These are phyloP conservation scores for Brotula barbata DNA, from an alignment of 2,797 vertebrate species.

Conservation along the genomic window DNA sequence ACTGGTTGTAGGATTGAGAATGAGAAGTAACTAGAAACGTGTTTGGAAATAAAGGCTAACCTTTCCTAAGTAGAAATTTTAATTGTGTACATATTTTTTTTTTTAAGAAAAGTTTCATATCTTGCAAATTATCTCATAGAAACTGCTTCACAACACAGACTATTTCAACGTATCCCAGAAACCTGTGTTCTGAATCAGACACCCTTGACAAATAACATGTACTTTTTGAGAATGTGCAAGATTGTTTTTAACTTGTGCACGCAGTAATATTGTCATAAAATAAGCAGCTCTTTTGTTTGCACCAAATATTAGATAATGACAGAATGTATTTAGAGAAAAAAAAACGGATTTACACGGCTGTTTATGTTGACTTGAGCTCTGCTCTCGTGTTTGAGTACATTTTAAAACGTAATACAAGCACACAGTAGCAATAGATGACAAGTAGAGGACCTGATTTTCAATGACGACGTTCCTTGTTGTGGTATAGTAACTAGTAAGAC, in stretches of 20 bases:
- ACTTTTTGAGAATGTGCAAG: background rate
- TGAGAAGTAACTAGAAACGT: conserved; percentile 44
- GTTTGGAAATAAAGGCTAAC: conserved; percentile 33
- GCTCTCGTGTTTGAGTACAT: conserved; percentile 37
- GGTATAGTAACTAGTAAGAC: conserved; percentile 17
- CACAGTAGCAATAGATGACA: conserved; percentile 70
- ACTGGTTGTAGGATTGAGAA: conserved; percentile 48
- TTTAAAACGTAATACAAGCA: conserved; percentile 35
- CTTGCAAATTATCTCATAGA: conserved; percentile 32
- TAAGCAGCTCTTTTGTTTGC: conserved; percentile 41
- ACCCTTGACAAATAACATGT: conserved; percentile 3
- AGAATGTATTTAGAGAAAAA: conserved; percentile 54
- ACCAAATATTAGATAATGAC: conserved; percentile 50
- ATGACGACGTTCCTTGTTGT: conserved; percentile 35
- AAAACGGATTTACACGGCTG: conserved; percentile 42
- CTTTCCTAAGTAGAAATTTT: conserved; percentile 40
- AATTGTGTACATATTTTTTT: conserved; percentile 19
- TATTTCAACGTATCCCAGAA: conserved; percentile 19
- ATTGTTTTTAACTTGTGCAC: conserved; percentile 9
- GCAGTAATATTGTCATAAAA: conserved; percentile 29
- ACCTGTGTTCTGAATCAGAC: conserved; percentile 17
- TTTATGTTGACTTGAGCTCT: conserved; percentile 52
- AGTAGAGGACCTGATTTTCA: conserved; percentile 36
- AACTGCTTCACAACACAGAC: conserved; percentile 36
- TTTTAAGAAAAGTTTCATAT: conserved; percentile 40